Evolutionary conservation across 2,797 vertebrate genomes (phyloP).

Genomic region (Microchirus variegatus): DNA sequence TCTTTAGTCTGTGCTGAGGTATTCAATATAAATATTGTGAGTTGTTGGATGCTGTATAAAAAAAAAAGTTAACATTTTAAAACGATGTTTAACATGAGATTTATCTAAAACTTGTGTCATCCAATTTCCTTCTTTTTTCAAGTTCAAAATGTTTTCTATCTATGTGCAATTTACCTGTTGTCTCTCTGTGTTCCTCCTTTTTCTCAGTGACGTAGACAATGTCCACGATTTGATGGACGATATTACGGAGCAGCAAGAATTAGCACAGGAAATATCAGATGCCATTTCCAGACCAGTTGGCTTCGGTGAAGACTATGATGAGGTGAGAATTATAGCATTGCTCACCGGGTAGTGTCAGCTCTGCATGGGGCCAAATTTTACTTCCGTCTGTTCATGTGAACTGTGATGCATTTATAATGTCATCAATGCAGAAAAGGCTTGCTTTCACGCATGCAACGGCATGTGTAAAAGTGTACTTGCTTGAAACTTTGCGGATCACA

Average conservation of each 20-base stretch:
- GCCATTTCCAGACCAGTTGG: conserved; percentile 94
- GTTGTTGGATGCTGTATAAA: no score
- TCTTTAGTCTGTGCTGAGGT: no score
- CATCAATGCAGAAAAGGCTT: no score
- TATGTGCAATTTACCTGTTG: background rate
- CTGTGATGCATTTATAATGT: no score
- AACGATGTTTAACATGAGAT: background rate
- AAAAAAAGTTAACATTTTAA: no score
- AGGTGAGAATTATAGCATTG: conserved; percentile 76
- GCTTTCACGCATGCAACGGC: no score
- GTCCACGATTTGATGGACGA: conserved; percentile 97
- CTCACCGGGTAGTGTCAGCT: background rate
- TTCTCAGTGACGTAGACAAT: conserved; percentile 93
- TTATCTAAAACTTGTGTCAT: background rate
- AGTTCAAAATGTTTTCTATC: background rate
- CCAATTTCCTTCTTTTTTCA: no score
- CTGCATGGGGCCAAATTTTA: no score
- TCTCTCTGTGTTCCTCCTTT: background rate
- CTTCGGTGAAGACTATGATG: conserved; percentile 93
- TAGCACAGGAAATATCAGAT: conserved; percentile 96
- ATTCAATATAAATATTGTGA: no score
- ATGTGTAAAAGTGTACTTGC: no score
- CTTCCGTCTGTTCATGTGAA: no score
- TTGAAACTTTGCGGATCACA: no score
- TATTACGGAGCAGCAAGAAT: conserved; percentile 95